phyloP scores from a whole-genome alignment of 2,888 invertebrate species.

The Pogonocherus hispidulus region DNA sequence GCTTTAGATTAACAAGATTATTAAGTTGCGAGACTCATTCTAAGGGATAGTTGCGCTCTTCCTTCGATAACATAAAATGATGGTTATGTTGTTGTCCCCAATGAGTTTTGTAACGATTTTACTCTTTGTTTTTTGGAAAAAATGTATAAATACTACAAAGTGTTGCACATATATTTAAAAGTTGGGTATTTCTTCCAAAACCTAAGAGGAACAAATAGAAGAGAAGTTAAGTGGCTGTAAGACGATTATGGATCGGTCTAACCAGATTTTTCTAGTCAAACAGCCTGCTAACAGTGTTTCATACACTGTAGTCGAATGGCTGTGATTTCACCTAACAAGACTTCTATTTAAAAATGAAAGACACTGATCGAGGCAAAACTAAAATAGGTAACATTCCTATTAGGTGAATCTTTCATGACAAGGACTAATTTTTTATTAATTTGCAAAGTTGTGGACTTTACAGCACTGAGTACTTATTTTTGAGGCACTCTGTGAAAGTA shows the following conservation, averaged over 20 bases:
- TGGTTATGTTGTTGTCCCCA: not conserved
- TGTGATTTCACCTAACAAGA: constrained; percentile 58
- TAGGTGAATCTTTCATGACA: too few relatives aligned
- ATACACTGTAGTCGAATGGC: constrained; percentile 54
- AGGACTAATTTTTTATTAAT: constrained; percentile 1
- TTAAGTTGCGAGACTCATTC: not conserved
- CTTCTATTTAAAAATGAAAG: constrained; percentile 45
- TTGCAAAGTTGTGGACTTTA: not conserved
- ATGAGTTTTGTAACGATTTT: not conserved
- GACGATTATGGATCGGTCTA: constrained; percentile 49
- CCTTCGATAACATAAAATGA: constrained; percentile 36
- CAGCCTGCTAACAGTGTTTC: constrained; percentile 56
- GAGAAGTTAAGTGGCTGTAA: constrained; percentile 49
- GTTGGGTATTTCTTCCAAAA: not conserved
- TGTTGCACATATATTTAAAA: not conserved
- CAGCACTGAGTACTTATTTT: not conserved
- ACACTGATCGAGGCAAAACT: constrained; percentile 39
- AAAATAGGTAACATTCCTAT: too few relatives aligned
- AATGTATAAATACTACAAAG: not conserved
- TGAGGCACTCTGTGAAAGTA: not conserved
- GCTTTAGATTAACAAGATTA: constrained; percentile 27
- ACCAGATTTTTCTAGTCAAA: constrained; percentile 61
- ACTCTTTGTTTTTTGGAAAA: constrained; percentile 1
- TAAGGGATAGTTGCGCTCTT: constrained; percentile 19
- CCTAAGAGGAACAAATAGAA: constrained; percentile 11